Evolutionary conservation across 1,140 invertebrate genomes (phyloP).

Genomic region (Leptoteleia sp.): DNA sequence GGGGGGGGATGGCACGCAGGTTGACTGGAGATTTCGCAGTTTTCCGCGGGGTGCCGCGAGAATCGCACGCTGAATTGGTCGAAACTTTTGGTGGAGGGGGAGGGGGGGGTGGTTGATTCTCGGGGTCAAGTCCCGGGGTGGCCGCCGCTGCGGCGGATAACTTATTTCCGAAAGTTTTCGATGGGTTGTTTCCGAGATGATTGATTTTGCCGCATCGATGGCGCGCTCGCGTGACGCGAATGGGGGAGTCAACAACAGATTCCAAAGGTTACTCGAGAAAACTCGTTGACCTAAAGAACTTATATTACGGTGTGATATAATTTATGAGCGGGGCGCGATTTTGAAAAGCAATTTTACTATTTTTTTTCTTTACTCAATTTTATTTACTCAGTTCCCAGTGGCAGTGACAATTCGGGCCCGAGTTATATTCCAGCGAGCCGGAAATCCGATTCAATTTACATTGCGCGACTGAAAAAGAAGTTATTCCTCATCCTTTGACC

Average conservation of each 20-base stretch:
- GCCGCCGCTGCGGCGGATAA: constrained; percentile 47
- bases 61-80: constrained; percentile 37
- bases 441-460: too few relatives aligned
- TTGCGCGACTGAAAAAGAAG: too few relatives aligned
- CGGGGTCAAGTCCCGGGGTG: too few relatives aligned
- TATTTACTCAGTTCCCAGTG: too few relatives aligned
- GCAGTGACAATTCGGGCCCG: too few relatives aligned
- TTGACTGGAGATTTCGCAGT: constrained; percentile 43
- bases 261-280: constrained; percentile 62
- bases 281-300: constrained; percentile 61
- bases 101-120: too few relatives aligned
- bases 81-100: constrained; percentile 36
- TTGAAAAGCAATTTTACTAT: constrained; percentile 59
- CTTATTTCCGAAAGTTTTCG: constrained; percentile 67
- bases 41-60: constrained; percentile 33
- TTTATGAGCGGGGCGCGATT: constrained; percentile 52
- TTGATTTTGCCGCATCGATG: constrained; percentile 65
- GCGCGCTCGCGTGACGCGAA: constrained; percentile 55
- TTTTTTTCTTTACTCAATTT: too few relatives aligned
- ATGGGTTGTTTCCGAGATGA: constrained; percentile 66
- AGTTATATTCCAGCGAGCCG: too few relatives aligned
- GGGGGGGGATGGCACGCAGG: constrained; percentile 12
- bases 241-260: constrained; percentile 59
- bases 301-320: constrained; percentile 49
- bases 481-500: too few relatives aligned